phyloP scores from a whole-genome alignment of 2,113 vertebrate species.

The Ranitomeya imitator region DNA sequence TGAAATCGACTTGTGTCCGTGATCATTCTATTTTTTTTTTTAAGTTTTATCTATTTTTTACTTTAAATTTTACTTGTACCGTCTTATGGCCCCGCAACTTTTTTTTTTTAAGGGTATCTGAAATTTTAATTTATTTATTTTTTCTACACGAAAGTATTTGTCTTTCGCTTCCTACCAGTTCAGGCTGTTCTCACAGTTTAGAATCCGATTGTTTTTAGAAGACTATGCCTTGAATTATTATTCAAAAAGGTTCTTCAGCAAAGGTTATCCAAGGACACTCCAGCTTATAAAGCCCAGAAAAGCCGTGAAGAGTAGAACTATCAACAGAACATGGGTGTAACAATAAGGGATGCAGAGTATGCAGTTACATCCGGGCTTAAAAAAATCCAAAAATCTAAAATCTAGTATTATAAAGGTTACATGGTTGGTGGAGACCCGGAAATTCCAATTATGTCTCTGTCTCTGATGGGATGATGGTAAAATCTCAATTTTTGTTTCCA shows the following conservation, averaged over 20 bases:
- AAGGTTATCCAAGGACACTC: background rate
- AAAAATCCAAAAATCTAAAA: background rate
- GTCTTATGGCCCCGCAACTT: background rate
- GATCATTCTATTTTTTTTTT: background rate
- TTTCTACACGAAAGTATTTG: background rate
- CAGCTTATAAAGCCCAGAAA: background rate
- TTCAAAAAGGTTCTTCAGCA: background rate
- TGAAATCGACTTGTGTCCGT: background rate
- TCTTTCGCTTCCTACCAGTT: background rate
- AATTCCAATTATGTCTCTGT: background rate
- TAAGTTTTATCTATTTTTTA: background rate
- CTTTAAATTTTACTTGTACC: background rate
- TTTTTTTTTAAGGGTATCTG: background rate
- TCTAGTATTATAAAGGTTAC: background rate
- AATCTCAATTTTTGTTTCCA: background rate
- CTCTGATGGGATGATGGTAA: background rate
- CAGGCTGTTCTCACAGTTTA: background rate
- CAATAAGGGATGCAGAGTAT: too few species aligned
- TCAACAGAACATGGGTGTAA: background rate
- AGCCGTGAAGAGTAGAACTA: too few species aligned
- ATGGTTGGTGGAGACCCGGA: background rate
- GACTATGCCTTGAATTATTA: background rate
- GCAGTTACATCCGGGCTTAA: background rate
- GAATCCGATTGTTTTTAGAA: background rate
- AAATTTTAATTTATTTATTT: too few species aligned